Evolutionary conservation across 2,113 vertebrate species (phyloP).

Genomic region (Albula goreensis): DNA sequence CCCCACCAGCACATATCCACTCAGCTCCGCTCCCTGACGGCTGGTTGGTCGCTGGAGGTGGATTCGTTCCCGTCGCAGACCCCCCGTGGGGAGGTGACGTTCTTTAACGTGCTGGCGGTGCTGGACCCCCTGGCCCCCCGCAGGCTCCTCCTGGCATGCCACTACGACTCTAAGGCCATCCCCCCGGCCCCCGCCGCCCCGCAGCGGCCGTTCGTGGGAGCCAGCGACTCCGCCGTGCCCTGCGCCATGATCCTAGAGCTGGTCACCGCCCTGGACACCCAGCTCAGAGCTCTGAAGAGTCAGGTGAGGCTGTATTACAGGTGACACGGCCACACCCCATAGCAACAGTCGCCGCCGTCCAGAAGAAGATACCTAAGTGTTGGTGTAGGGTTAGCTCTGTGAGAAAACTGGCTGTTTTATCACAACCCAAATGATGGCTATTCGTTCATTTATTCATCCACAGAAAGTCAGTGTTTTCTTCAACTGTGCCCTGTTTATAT

Average conservation of each 20-base stretch:
- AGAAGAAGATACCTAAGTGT: not conserved
- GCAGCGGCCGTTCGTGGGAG: slow-evolving; percentile 73
- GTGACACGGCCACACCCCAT: not conserved
- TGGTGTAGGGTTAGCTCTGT: not conserved
- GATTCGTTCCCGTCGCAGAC: slow-evolving; percentile 78
- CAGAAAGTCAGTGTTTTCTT: not conserved
- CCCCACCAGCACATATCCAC: slow-evolving; percentile 74
- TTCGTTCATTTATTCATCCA: not conserved
- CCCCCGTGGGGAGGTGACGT: slow-evolving; percentile 73
- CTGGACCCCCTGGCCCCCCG: slow-evolving; percentile 72
- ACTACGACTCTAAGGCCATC: slow-evolving; percentile 85
- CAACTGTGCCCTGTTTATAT: not conserved
- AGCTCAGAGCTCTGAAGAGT: slow-evolving; percentile 68
- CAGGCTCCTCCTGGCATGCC: slow-evolving; percentile 80
- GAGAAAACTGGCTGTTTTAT: not conserved
- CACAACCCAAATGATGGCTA: too few relatives aligned
- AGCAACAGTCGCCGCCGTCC: not conserved
- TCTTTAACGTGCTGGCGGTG: slow-evolving; percentile 81
- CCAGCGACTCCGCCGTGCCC: slow-evolving; percentile 85
- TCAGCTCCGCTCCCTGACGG: slow-evolving; percentile 64
- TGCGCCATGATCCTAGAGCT: slow-evolving; percentile 82
- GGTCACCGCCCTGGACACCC: slow-evolving; percentile 71
- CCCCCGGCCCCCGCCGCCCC: slow-evolving; percentile 54
- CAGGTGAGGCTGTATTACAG: slow-evolving; percentile 60
- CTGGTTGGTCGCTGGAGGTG: slow-evolving; percentile 79